A percentile compares a stretch with the other conserved stretches of the same genome.
phyloP scores from a whole-genome alignment of 2,797 vertebrate species.

The Cynopterus sphinx region DNA sequence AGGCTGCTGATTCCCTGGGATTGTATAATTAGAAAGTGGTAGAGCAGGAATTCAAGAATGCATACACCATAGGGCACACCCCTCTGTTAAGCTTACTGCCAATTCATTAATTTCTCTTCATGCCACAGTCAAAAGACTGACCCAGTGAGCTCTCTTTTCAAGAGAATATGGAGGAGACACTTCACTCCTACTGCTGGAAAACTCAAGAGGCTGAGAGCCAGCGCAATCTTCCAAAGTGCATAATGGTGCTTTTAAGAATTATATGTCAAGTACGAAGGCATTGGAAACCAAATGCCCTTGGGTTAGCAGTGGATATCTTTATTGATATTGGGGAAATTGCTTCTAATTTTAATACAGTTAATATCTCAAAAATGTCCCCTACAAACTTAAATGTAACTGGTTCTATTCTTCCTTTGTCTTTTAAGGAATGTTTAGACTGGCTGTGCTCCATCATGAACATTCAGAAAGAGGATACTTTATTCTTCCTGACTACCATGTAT shows the following conservation, averaged over 20 bases:
- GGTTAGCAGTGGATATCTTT: not conserved
- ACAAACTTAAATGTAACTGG: not conserved
- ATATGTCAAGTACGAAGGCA: not conserved
- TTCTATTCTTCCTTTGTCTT: not conserved
- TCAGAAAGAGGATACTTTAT: no score
- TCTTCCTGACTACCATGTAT: no score
- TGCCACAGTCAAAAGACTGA: not conserved
- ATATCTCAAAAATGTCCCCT: not conserved
- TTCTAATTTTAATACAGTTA: not conserved
- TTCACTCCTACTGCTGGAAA: not conserved
- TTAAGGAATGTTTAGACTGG: not conserved
- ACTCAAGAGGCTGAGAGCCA: not conserved
- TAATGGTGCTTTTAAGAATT: not conserved
- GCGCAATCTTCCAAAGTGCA: not conserved
- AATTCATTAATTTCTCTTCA: not conserved
- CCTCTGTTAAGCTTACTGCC: not conserved
- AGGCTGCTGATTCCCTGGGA: not conserved
- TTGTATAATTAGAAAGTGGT: not conserved
- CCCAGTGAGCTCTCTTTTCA: not conserved
- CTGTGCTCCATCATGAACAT: not conserved
- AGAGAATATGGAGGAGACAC: not conserved
- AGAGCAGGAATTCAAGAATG: not conserved
- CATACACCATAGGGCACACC: not conserved
- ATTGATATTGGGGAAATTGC: not conserved
- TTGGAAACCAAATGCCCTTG: not conserved